Percentiles rank a stretch among this genome's conserved stretches.
These are phyloP conservation scores for Myrmecophaga tridactyla DNA, from an alignment of 2,113 vertebrate genomes.

Conservation along the genomic window DNA sequence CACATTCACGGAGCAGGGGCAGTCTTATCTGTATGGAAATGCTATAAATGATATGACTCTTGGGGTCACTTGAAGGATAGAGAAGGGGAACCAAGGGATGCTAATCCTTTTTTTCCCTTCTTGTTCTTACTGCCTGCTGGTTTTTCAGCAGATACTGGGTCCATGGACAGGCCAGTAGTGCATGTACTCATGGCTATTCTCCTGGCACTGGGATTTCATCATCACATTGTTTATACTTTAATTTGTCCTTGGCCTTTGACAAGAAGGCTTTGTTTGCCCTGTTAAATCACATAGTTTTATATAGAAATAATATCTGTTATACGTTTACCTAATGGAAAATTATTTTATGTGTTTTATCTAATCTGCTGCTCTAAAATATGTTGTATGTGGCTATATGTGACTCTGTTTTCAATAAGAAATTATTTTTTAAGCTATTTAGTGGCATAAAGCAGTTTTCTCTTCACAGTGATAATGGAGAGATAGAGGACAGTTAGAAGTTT, in stretches of 20 bases:
- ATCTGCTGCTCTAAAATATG: not conserved
- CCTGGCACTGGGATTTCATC: not conserved
- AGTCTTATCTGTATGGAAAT: not conserved
- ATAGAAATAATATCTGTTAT: constrained; percentile 25
- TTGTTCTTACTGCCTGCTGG: not conserved
- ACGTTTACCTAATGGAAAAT: not conserved
- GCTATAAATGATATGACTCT: not conserved
- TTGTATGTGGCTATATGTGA: not conserved
- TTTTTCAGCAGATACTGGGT: not conserved
- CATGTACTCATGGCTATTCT: not conserved
- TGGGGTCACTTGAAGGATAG: constrained; percentile 3
- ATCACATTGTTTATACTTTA: not conserved
- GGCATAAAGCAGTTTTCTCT: not conserved
- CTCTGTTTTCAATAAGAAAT: not conserved
- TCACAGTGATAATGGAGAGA: not conserved
- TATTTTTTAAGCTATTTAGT: not conserved
- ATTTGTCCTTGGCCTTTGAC: not conserved
- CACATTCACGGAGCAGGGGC: not conserved
- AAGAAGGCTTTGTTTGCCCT: not conserved
- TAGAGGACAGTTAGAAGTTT: not conserved
- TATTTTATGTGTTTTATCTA: not conserved
- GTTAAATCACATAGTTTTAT: not conserved
- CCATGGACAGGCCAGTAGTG: not conserved
- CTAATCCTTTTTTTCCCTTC: not conserved
- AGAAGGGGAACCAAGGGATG: not conserved